Base-by-base conservation (phyloP, 2,888 invertebrate species). In the Lepas anatifera region DNA sequence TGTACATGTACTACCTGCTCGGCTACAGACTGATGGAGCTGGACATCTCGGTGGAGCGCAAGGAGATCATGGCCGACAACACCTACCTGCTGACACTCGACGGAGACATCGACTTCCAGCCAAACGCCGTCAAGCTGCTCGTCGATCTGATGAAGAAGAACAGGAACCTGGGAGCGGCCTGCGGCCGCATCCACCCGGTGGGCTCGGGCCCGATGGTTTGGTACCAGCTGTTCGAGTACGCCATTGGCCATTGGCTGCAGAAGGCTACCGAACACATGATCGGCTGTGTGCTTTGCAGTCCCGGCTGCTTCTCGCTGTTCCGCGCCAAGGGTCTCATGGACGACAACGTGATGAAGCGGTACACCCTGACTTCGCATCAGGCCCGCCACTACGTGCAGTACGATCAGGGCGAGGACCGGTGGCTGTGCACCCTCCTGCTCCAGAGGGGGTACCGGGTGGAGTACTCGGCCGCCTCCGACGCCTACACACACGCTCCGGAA, bases 221-320 rank as follows among this genome's bases (percentile, higher is more conserved):
- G 97, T 99, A 99, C 80, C 99, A 99, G 81, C 89, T 94, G 84
- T 99, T 99, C 81, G 98, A 99, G 81, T 99, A 99, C 80, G 98
- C 99, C 64, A 95, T 99, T 78, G 98, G 98, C 77, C 98, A 99
- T 88, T 99, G 98, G 99, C 89, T 99, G 77, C 98, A 99, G 84
- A 99, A 99, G 82, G 97, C 99, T 48, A 97, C 99, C 1, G 99
- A 99, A 80, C 99, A 99, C 80, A 97, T 99, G 89, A 96, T 99
- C 79, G 99, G 99, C 68, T 99, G 98, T 81, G 97, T 98, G 77
- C 89, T 98, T 77, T 98, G 98, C 87, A 94, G 95, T 81, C 98
- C 98, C 37, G 97, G 97, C 71, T 96, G 96, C 80, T 97, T 97
- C 83, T 95, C 95, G 0, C 86, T 99, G 46, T 98, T 98, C 84